Conservation (phyloP, 2,888 invertebrate species). For the Sepioteuthis lessoniana region DNA sequence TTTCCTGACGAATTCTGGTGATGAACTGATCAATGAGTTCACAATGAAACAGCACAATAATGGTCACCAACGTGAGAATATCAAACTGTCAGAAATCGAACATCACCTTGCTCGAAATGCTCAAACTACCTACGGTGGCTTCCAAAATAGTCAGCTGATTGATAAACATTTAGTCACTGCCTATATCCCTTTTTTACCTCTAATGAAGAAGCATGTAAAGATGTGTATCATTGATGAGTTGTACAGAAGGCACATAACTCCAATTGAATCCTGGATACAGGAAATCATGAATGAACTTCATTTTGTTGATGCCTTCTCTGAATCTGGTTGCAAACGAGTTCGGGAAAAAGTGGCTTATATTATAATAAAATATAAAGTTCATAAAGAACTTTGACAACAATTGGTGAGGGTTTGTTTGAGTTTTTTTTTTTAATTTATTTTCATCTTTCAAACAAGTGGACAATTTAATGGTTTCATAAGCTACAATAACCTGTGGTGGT, state of each 20-base stretch:
- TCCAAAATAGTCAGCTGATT: constrained; percentile 87
- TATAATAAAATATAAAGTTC: not conserved
- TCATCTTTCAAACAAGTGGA: too few relatives aligned
- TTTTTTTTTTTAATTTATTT: not conserved
- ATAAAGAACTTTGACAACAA: not conserved
- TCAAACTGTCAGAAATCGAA: constrained; percentile 76
- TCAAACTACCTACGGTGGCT: constrained; percentile 82
- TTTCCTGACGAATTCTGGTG: constrained; percentile 93
- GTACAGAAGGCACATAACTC: not conserved
- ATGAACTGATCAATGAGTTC: constrained; percentile 81
- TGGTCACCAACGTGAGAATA: constrained; percentile 77
- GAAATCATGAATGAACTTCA: constrained; percentile 82
- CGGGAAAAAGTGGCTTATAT: constrained; percentile 80
- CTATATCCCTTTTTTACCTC: constrained; percentile 93
- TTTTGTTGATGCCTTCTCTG: constrained; percentile 86
- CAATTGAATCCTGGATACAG: constrained; percentile 74
- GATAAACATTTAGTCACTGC: constrained; percentile 91
- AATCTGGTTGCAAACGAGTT: constrained; percentile 91
- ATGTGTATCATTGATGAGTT: constrained; percentile 85
- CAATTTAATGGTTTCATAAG: too few relatives aligned
- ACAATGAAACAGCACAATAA: constrained; percentile 80
- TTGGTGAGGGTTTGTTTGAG: not conserved
- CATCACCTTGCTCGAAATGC: constrained; percentile 72
- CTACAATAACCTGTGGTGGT: too few relatives aligned
- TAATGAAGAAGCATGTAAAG: constrained; percentile 88